A percentile compares a stretch with the other conserved stretches of the same genome.
Evolutionary conservation across 2,888 invertebrate genomes (phyloP).

Genomic region (Trachelus troglodyta): DNA sequence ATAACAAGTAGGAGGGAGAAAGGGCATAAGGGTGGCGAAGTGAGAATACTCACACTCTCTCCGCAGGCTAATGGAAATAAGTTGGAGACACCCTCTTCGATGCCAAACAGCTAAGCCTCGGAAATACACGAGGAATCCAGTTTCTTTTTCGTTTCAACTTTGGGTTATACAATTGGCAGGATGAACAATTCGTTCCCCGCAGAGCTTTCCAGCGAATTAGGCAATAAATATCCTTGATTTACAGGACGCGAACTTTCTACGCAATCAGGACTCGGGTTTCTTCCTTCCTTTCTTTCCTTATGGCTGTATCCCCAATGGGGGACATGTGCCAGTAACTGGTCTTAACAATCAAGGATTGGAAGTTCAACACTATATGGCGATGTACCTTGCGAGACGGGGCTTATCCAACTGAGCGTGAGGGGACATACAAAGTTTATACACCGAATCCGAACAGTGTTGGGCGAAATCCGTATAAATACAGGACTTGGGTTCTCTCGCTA

Average conservation of each 20-base stretch:
- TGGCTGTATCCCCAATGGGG: too few species aligned
- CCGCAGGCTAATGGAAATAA: slow-evolving; percentile 52
- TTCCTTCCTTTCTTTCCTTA: too few species aligned
- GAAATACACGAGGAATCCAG: neutral
- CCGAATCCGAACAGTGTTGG: too few species aligned
- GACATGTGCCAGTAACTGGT: too few species aligned
- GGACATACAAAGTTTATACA: too few species aligned
- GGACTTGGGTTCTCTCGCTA: neutral
- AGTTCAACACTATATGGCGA: too few species aligned
- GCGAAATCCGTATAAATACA: too few species aligned
- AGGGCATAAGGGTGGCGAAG: slow-evolving; percentile 21
- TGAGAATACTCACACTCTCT: slow-evolving; percentile 34
- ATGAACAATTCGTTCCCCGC: slow-evolving; percentile 36
- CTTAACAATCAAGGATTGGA: too few species aligned
- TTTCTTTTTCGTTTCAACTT: neutral
- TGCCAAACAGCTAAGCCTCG: neutral
- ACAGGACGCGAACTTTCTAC: slow-evolving; percentile 22
- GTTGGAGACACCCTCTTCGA: slow-evolving; percentile 24
- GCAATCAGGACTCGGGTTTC: neutral
- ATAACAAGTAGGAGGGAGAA: slow-evolving; percentile 34
- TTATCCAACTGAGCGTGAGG: too few species aligned
- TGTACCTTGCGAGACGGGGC: too few species aligned
- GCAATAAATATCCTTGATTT: slow-evolving; percentile 54
- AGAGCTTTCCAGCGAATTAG: slow-evolving; percentile 49
- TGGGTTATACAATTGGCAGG: neutral